phyloP scores from a whole-genome alignment of 1,140 invertebrate species.

The Brachionus sp. region DNA sequence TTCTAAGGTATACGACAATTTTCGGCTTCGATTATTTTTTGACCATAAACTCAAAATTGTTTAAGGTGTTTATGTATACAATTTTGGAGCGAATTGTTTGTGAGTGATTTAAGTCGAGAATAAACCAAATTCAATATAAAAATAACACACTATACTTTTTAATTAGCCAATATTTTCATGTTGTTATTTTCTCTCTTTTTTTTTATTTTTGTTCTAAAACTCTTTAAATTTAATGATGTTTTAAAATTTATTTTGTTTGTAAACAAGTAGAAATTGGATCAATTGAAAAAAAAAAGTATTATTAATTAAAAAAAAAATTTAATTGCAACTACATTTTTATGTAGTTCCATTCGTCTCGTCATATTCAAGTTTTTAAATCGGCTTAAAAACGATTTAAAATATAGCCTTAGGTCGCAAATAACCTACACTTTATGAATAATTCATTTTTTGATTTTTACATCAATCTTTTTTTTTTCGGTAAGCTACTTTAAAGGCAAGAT shows the following conservation, averaged over 20 bases:
- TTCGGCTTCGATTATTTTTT: slow-evolving; percentile 7
- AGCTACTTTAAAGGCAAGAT: not conserved
- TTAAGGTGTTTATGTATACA: slow-evolving; percentile 31
- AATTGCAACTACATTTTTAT: slow-evolving; percentile 4
- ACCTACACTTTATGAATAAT: not conserved
- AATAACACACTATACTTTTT: not conserved
- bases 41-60: slow-evolving; percentile 3
- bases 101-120: not conserved
- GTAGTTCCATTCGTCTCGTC: slow-evolving; percentile 14
- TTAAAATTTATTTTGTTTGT: slow-evolving; percentile 16
- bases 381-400: slow-evolving; percentile 7
- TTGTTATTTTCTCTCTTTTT: not conserved
- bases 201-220: not conserved
- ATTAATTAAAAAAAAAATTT: slow-evolving; percentile 3
- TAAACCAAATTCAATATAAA: not conserved
- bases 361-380: not conserved
- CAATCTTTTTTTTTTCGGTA: not conserved
- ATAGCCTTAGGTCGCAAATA: not conserved
- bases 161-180: slow-evolving; percentile 10
- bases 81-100: not conserved
- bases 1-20: not conserved
- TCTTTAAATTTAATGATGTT: slow-evolving; percentile 1
- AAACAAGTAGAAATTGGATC: slow-evolving; percentile 2
- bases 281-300: not conserved
- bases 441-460: slow-evolving; percentile 5